Conservation (phyloP, 2,113 vertebrate genomes). For the Thinocorus orbignyianus region DNA sequence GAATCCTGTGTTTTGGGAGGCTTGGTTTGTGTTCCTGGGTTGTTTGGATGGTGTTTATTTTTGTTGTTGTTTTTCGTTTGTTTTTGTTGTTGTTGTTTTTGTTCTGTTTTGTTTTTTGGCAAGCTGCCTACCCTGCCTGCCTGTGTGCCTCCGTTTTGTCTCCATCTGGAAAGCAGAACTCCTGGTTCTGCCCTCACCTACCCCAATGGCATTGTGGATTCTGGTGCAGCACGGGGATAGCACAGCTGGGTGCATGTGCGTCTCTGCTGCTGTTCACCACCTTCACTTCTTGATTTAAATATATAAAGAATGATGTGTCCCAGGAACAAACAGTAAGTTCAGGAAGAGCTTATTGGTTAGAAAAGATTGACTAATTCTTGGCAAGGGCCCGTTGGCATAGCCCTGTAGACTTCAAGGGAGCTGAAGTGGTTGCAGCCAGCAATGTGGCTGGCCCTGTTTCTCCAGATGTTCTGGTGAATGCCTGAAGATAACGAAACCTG, state of each 20-base stretch:
- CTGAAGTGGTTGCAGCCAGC: neutral
- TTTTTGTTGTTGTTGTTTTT: too few relatives aligned
- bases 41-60: neutral
- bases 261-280: neutral
- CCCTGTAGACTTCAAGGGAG: neutral
- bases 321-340: neutral
- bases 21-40: neutral
- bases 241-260: too few relatives aligned
- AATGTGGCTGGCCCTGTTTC: conserved; percentile 1
- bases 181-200: neutral
- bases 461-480: conserved; percentile 12
- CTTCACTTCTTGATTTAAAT: neutral
- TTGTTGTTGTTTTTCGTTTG: too few relatives aligned
- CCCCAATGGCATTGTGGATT: neutral
- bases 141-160: neutral
- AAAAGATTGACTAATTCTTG: conserved; percentile 30
- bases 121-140: neutral
- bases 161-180: neutral
- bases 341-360: neutral
- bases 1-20: neutral
- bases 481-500: neutral
- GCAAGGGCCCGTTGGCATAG: neutral
- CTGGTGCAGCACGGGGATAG: neutral
- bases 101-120: neutral
- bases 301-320: neutral